Evolutionary conservation across 30 jellyfish, hydroid and myxozoan species (phyloP).

Genomic region (Haliclystus octoradiatus): DNA sequence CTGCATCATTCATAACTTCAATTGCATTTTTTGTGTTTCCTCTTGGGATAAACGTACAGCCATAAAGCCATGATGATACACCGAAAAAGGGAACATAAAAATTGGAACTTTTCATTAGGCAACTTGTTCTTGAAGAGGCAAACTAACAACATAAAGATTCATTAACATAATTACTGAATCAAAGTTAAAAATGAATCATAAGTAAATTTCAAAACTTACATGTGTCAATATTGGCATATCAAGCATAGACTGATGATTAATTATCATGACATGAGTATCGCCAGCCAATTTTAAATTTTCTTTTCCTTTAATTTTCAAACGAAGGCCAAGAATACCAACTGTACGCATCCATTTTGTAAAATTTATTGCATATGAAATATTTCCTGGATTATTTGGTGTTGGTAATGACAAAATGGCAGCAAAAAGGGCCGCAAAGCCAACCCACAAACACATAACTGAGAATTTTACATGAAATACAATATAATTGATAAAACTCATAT

Average conservation of each 20-base stretch:
- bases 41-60: conserved; percentile 51
- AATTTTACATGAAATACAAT: too few relatives aligned
- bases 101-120: conserved; percentile 41
- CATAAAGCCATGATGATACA: conserved; percentile 59
- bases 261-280: conserved; percentile 49
- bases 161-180: too few relatives aligned
- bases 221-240: conserved; percentile 37
- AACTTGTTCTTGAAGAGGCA: too few relatives aligned
- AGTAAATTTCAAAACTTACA: too few relatives aligned
- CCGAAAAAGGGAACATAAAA: conserved; percentile 69
- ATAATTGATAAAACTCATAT: too few relatives aligned
- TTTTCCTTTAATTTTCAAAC: conserved; percentile 8
- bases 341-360: neutral
- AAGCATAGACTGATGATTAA: conserved; percentile 71
- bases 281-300: conserved; percentile 9
- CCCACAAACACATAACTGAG: too few relatives aligned
- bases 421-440: too few relatives aligned
- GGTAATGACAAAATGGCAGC: neutral
- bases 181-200: too few relatives aligned
- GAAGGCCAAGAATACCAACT: neutral
- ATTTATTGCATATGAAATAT: too few relatives aligned
- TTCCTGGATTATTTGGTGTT: neutral
- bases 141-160: too few relatives aligned
- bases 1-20: conserved; percentile 42
- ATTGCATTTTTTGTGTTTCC: conserved; percentile 26